Percentiles rank a stretch among this genome's conserved stretches.
phyloP scores from a whole-genome alignment of 2,888 invertebrate species.

The Hybos culiciformis region DNA sequence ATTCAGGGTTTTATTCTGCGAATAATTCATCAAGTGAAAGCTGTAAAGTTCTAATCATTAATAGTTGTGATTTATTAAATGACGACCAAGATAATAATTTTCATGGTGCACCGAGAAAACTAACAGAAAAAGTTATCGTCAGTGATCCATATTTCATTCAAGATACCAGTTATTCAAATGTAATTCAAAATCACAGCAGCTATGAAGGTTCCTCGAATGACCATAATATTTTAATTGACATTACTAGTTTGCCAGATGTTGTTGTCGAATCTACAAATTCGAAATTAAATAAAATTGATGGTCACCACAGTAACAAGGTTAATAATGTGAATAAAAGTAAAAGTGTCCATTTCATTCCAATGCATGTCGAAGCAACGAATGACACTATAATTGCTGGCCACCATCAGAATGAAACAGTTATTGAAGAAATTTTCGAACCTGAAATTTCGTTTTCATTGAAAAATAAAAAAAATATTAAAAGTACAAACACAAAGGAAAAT shows the following conservation, averaged over 20 bases:
- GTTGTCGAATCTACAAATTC: slow-evolving; percentile 29
- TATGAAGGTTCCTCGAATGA: not conserved
- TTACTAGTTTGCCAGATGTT: slow-evolving; percentile 35
- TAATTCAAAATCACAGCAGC: slow-evolving; percentile 12
- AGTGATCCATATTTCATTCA: not conserved
- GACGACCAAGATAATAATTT: slow-evolving; percentile 15
- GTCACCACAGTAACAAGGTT: slow-evolving; percentile 31
- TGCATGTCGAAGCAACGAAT: slow-evolving; percentile 23
- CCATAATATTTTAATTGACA: slow-evolving; percentile 29
- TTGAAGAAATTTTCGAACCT: not conserved
- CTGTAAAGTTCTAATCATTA: slow-evolving; percentile 9
- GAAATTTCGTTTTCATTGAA: too few relatives aligned
- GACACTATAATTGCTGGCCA: too few relatives aligned
- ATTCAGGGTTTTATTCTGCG: slow-evolving; percentile 24
- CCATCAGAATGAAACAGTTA: slow-evolving; percentile 9
- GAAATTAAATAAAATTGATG: slow-evolving; percentile 13
- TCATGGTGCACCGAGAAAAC: slow-evolving; percentile 19
- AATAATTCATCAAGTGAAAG: not conserved
- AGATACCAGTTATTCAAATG: slow-evolving; percentile 24
- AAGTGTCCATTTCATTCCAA: slow-evolving; percentile 32
- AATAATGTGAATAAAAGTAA: slow-evolving; percentile 28
- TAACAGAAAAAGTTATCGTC: not conserved
- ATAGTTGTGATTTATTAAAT: slow-evolving; percentile 15
- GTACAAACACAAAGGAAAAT: too few relatives aligned
- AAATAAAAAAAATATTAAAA: too few relatives aligned